Conservation (phyloP, 2,113 vertebrate species). For the Mirounga angustirostris region DNA sequence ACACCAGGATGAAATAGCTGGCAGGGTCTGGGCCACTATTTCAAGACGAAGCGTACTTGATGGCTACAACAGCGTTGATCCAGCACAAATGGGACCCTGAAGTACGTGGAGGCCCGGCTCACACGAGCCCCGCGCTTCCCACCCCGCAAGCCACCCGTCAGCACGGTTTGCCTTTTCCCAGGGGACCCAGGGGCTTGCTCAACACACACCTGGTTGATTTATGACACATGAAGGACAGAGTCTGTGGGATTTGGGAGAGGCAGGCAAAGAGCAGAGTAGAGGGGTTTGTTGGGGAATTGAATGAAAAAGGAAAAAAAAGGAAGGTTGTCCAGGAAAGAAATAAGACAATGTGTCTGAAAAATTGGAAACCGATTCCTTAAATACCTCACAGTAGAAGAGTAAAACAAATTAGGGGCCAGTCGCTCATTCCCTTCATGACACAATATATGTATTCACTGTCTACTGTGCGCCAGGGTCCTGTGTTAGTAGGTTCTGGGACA, state of each 20-base stretch:
- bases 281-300: neutral
- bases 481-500: neutral
- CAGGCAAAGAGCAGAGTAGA: neutral
- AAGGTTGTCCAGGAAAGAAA: neutral
- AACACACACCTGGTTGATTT: neutral
- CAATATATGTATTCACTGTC: neutral
- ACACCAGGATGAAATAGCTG: neutral
- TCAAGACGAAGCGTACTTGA: neutral
- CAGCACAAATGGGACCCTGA: neutral
- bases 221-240: neutral
- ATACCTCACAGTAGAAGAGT: neutral
- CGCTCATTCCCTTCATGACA: neutral
- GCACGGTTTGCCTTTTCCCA: neutral
- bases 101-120: neutral
- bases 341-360: neutral
- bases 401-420: neutral
- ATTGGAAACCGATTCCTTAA: neutral
- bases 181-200: neutral
- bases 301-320: neutral
- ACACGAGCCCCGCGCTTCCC: neutral
- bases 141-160: rapidly evolving
- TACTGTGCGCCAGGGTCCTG: too few species aligned
- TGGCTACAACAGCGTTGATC: slow-evolving; percentile 5
- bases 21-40: neutral
- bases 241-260: neutral